These are phyloP conservation scores for Sarcophaga caerulescens DNA, from an alignment of 2,888 invertebrate species.

Conservation along the genomic window DNA sequence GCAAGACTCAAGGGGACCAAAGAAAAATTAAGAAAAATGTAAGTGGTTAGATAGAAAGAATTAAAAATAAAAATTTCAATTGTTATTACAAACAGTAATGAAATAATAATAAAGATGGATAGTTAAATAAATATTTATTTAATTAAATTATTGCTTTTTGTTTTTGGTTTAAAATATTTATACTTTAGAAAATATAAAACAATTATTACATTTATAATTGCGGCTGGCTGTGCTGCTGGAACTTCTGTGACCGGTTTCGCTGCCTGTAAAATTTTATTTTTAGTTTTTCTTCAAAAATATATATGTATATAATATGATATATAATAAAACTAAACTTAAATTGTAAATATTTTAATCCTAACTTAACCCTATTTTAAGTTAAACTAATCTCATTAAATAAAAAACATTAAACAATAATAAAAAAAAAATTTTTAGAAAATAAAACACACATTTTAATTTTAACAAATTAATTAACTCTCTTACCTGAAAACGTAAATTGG, in stretches of 20 bases:
- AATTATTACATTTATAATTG: slow-evolving; percentile 81
- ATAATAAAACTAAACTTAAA: slow-evolving; percentile 10
- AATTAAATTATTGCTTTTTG: slow-evolving; percentile 9
- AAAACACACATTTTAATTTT: slow-evolving; percentile 12
- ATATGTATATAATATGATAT: slow-evolving; percentile 1
- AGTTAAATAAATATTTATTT: slow-evolving; percentile 36
- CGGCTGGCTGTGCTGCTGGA: slow-evolving; percentile 82
- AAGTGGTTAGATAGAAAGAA: slow-evolving; percentile 41
- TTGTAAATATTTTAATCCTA: slow-evolving; percentile 12
- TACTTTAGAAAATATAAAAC: slow-evolving; percentile 68
- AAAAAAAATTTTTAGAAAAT: not conserved
- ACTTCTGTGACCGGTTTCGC: slow-evolving; percentile 87
- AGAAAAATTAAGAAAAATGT: not conserved
- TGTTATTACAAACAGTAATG: slow-evolving; percentile 34
- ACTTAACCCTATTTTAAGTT: slow-evolving; percentile 33
- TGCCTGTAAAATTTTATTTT: slow-evolving; percentile 84
- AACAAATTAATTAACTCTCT: slow-evolving; percentile 75
- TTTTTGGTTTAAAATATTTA: slow-evolving; percentile 3
- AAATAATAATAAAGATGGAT: slow-evolving; percentile 43
- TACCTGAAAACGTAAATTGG: slow-evolving; percentile 95
- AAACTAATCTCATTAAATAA: slow-evolving; percentile 16
- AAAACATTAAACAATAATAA: not conserved
- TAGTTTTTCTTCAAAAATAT: slow-evolving; percentile 43
- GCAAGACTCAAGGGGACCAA: slow-evolving; percentile 65
- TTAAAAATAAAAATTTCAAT: slow-evolving; percentile 39